These are phyloP conservation scores for Lamprotornis superbus DNA, from an alignment of 2,113 vertebrate genomes.

Conservation along the genomic window DNA sequence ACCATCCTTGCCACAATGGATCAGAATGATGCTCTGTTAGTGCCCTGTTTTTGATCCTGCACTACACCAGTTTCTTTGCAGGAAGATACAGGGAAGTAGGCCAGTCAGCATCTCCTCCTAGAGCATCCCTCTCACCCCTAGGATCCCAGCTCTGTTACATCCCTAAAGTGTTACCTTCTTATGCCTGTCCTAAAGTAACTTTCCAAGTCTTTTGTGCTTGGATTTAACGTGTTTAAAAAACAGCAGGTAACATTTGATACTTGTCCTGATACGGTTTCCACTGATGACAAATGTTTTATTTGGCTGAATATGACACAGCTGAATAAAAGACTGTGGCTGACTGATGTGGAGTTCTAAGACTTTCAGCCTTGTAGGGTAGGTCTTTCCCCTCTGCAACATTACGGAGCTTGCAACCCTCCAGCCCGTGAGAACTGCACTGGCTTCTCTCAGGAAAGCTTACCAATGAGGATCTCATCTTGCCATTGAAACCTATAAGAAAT, in stretches of 20 bases:
- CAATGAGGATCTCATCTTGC: neutral
- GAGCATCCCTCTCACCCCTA: neutral
- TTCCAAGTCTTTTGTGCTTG: neutral
- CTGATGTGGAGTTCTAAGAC: neutral
- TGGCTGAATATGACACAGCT: neutral
- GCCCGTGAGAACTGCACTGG: accelerated
- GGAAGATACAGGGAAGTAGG: neutral
- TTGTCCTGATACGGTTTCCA: neutral
- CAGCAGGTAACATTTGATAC: neutral
- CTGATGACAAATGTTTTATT: neutral
- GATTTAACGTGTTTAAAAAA: neutral
- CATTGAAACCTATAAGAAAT: neutral
- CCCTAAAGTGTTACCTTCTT: neutral
- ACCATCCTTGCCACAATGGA: neutral
- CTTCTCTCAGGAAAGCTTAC: neutral
- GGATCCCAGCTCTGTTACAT: neutral
- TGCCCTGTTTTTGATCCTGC: constrained; percentile 3
- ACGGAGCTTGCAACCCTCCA: accelerated
- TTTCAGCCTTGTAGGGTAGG: neutral
- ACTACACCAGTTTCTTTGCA: neutral
- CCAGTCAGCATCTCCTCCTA: neutral
- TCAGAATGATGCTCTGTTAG: constrained; percentile 14
- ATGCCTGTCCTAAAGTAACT: neutral
- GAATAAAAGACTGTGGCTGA: neutral
- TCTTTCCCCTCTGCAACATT: neutral